Evolutionary conservation across 2,888 invertebrate species (phyloP), one percentile per base, ranked within the genome.

Genomic region (Erynnis tages): DNA sequence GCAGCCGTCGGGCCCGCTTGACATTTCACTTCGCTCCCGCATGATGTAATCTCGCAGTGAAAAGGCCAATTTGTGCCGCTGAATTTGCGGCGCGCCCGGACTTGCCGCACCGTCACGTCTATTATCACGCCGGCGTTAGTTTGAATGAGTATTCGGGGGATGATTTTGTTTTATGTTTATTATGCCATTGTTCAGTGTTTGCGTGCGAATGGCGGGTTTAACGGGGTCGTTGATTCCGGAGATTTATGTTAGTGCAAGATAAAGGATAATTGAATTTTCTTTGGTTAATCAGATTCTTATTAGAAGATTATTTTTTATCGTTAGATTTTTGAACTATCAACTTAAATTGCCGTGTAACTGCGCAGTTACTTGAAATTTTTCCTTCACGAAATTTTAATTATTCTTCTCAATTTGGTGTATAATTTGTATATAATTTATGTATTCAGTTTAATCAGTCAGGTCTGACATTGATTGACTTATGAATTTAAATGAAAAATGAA

Each of bases 31-130:
- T 87, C 77, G 76, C 82, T 88, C 88, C 89, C 88, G 87, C 89
- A 88, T 87, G 88, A 89, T 89, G 88, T 88, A 89, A 90, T 89
- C 90, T 89, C 88, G 79, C 86, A 82, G 88, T 87, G 89, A 89
- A 89, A 88, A 87, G 89, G 89, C 86, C 89, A 88, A 89, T 89
- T 89, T 88, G 88, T 87, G 85, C 83, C 80, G 87, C 79, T 86
- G 87, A 88, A 88, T 87, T 86, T 89, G 89, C 82, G 86, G 88
- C 79, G 79, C 76, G 85, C 79, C 83, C 77, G 82, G 79, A 80
- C 82, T 85, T 79, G 84, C 79, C 80, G 74, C 73, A 79, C 79
- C 82, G 87, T 85, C 86, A 83, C 82, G 83, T 85, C 83, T 82
- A 80, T 86, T 80, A 76, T 76, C 74, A 67, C 71, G 63, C 58